A percentile compares a stretch with the other conserved stretches of the same genome.
phyloP scores from a whole-genome alignment of 2,113 vertebrate genomes.

The Atlantisia rogersi region DNA sequence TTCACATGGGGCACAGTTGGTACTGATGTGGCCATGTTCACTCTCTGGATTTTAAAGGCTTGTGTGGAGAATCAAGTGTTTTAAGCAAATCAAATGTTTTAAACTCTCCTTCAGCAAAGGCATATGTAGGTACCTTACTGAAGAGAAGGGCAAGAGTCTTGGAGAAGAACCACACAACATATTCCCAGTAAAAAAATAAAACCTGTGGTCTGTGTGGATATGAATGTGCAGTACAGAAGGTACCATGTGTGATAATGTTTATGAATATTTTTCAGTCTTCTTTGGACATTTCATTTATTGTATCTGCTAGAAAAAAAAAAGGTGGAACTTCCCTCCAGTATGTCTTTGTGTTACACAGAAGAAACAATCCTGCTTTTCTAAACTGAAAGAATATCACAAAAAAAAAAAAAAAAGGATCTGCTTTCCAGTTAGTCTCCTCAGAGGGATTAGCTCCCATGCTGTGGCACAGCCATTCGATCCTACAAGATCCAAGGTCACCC shows the following conservation, averaged over 20 bases:
- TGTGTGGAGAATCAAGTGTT: neutral
- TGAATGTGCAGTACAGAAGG: neutral
- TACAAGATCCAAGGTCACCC: neutral
- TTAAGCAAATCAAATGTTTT: neutral
- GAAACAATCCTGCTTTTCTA: neutral
- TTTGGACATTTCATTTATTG: neutral
- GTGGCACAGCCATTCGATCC: neutral
- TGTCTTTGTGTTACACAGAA: neutral
- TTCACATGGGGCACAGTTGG: neutral
- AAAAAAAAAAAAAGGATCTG: neutral
- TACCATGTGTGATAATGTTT: neutral
- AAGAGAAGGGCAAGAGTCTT: neutral
- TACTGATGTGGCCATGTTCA: neutral
- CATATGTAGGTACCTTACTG: neutral
- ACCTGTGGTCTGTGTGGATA: neutral
- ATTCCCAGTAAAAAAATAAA: neutral
- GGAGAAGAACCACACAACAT: neutral
- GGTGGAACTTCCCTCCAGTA: neutral
- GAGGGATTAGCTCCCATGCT: neutral
- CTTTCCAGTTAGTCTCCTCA: neutral
- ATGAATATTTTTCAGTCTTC: neutral
- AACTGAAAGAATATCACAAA: neutral
- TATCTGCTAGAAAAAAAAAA: neutral
- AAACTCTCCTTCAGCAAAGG: neutral
- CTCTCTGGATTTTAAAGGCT: neutral